Conservation (phyloP, 2,888 invertebrate species). For the Parascotia fuliginaria region DNA sequence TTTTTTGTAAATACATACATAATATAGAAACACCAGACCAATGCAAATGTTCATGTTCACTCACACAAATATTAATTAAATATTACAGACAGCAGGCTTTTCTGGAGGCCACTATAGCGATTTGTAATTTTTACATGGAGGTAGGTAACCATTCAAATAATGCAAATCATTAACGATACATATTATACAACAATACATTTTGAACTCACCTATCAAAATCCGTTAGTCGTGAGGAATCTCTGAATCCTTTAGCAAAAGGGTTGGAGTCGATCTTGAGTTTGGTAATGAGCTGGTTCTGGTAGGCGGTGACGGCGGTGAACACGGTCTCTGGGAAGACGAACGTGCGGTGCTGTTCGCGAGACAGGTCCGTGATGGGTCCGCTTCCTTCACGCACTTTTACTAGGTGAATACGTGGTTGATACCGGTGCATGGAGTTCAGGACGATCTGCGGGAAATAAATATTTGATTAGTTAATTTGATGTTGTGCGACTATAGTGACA, state of each 20-base stretch:
- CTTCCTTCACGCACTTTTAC: conserved; percentile 88
- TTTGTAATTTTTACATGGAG: no score
- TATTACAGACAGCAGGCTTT: no score
- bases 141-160: no score
- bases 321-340: conserved; percentile 99
- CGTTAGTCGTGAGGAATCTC: conserved; percentile 97
- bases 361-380: conserved; percentile 94
- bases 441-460: conserved; percentile 92
- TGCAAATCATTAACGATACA: neutral
- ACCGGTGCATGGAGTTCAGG: conserved; percentile 99
- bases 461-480: conserved; percentile 2
- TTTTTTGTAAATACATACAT: no score
- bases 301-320: conserved; percentile 99
- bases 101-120: no score
- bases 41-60: no score
- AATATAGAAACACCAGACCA: no score
- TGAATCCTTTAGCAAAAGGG: conserved; percentile 98
- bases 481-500: no score
- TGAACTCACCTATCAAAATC: conserved; percentile 93
- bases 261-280: conserved; percentile 99
- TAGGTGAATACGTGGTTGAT: conserved; percentile 98
- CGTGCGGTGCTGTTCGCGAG: conserved; percentile 96
- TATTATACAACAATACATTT: neutral
- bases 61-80: no score
- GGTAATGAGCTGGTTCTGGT: conserved; percentile 99